A percentile compares a stretch with the other conserved stretches of the same genome.
These are phyloP conservation scores for Formica selysi DNA, from an alignment of 1,140 invertebrate species.

Conservation along the genomic window DNA sequence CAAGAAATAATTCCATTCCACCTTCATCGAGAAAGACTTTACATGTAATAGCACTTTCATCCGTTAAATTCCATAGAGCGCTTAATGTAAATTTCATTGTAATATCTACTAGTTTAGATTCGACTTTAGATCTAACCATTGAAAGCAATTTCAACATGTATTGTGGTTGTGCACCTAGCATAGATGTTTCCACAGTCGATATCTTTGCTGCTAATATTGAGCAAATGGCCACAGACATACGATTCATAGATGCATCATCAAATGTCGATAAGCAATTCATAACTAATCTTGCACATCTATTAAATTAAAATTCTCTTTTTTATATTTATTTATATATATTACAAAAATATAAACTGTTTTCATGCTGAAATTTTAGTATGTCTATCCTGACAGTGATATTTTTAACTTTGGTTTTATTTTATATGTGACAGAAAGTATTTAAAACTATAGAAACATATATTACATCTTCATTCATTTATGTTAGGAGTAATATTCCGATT, in stretches of 20 bases:
- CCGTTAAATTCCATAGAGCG: slow-evolving; percentile 94
- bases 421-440: not conserved
- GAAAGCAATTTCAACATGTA: slow-evolving; percentile 92
- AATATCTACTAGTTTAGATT: slow-evolving; percentile 89
- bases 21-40: slow-evolving; percentile 91
- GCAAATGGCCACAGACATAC: slow-evolving; percentile 94
- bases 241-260: slow-evolving; percentile 91
- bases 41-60: slow-evolving; percentile 92
- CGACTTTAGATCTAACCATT: slow-evolving; percentile 90
- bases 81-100: slow-evolving; percentile 94
- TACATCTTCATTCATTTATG: not conserved
- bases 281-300: slow-evolving; percentile 91
- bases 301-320: slow-evolving; percentile 38
- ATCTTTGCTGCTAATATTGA: slow-evolving; percentile 92
- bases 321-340: not conserved
- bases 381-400: not conserved
- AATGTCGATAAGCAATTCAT: slow-evolving; percentile 92
- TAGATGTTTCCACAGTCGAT: slow-evolving; percentile 91
- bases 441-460: slow-evolving; percentile 19
- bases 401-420: not conserved
- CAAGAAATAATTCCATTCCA: slow-evolving; percentile 90
- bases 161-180: slow-evolving; percentile 89
- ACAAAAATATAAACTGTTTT: not conserved
- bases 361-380: slow-evolving; percentile 39
- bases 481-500: slow-evolving; percentile 1